Conservation (phyloP, 2,113 vertebrate genomes). For the Nothobranchius furzeri region DNA sequence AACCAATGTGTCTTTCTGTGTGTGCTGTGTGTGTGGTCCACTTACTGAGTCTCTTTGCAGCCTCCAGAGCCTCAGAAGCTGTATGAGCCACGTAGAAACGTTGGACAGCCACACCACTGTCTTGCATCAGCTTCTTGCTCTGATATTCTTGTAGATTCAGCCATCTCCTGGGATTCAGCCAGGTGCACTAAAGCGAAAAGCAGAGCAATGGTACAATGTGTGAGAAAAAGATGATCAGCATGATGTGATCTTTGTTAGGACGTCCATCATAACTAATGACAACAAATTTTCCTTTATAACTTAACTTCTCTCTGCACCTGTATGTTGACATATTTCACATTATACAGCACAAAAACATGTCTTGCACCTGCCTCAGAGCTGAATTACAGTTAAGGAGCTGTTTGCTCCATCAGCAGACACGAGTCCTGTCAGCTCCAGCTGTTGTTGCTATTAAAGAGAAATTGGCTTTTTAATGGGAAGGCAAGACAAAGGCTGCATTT, state of each 20-base stretch:
- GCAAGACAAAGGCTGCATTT: conserved; percentile 40
- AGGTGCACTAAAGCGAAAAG: conserved; percentile 71
- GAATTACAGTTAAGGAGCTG: conserved; percentile 44
- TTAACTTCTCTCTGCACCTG: conserved; percentile 7
- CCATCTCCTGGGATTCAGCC: conserved; percentile 88
- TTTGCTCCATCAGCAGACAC: conserved; percentile 70
- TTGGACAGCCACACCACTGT: conserved; percentile 92
- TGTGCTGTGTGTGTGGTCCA: conserved; percentile 24
- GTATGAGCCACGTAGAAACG: conserved; percentile 92
- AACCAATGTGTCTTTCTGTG: too few species aligned
- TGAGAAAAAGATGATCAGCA: conserved; percentile 18
- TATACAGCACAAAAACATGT: conserved; percentile 27
- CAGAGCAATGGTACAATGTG: neutral
- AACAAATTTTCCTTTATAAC: conserved; percentile 9
- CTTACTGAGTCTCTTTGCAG: conserved; percentile 95
- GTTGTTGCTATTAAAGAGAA: conserved; percentile 78
- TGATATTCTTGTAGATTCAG: conserved; percentile 98
- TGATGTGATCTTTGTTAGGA: neutral
- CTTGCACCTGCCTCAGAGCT: conserved; percentile 25
- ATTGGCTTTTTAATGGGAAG: conserved; percentile 72
- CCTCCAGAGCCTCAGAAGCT: conserved; percentile 89
- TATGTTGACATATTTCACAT: conserved; percentile 15
- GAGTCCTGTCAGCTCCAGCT: conserved; percentile 72
- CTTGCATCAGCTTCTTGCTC: conserved; percentile 98
- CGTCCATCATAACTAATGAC: conserved; percentile 7